phyloP scores from a whole-genome alignment of 2,113 vertebrate genomes.

The Urocynchramus pylzowi region DNA sequence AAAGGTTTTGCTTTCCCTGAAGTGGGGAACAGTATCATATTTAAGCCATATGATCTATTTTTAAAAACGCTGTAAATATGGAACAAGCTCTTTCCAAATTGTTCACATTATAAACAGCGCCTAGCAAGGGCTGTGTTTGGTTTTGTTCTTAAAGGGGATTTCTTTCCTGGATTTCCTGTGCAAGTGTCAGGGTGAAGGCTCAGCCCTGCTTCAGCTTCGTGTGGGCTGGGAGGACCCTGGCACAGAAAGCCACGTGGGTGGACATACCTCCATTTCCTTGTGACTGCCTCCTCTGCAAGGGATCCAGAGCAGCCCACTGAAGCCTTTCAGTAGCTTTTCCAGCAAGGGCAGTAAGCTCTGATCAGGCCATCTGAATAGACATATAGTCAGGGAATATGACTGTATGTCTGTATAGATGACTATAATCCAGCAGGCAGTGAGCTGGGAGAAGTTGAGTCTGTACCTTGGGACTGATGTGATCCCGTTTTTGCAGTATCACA shows the following conservation, averaged over 20 bases:
- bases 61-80: conserved; percentile 41
- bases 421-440: neutral
- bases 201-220: fast-evolving
- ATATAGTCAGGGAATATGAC: too few species aligned
- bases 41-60: conserved; percentile 67
- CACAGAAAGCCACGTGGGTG: fast-evolving
- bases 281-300: neutral
- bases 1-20: conserved; percentile 52
- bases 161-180: neutral
- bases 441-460: neutral
- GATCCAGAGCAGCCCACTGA: neutral
- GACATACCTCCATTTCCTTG: neutral
- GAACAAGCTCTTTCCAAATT: conserved; percentile 25
- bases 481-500: neutral
- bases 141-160: neutral
- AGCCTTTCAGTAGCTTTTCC: neutral
- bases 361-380: neutral
- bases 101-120: neutral
- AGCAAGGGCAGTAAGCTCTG: neutral
- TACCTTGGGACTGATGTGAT: neutral
- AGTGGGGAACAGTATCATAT: conserved; percentile 47
- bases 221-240: neutral
- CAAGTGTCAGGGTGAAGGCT: neutral
- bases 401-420: too few species aligned
- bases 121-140: neutral